Evolutionary conservation across 2,113 vertebrate genomes (phyloP).

Genomic region (Capra hircus): DNA sequence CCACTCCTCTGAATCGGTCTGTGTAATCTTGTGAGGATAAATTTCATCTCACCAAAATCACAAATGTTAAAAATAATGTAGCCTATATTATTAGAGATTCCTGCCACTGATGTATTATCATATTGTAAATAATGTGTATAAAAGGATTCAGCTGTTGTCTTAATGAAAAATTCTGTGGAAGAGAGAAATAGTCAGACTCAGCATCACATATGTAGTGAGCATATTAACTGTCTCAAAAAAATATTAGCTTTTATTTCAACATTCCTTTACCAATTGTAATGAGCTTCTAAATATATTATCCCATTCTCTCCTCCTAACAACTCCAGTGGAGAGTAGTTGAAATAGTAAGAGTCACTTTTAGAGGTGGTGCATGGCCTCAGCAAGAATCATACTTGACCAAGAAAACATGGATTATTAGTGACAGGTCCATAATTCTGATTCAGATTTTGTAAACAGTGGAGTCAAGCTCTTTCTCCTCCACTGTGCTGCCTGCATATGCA

Average conservation of each 20-base stretch:
- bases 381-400: neutral
- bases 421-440: neutral
- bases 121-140: neutral
- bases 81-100: neutral
- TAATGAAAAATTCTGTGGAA: neutral
- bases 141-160: neutral
- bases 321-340: neutral
- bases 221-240: neutral
- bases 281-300: neutral
- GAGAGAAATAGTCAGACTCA: neutral
- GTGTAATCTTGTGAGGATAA: neutral
- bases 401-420: neutral
- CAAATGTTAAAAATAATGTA: neutral
- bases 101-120: neutral
- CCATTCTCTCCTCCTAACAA: neutral
- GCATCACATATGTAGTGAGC: neutral
- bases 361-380: neutral
- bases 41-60: neutral
- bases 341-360: neutral
- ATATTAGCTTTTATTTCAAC: neutral
- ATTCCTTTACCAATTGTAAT: neutral
- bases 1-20: neutral
- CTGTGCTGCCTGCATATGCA: neutral
- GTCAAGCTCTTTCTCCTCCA: neutral
- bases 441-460: neutral